Evolutionary conservation across 2,113 vertebrate species (phyloP).

Genomic region (Pantherophis guttatus): DNA sequence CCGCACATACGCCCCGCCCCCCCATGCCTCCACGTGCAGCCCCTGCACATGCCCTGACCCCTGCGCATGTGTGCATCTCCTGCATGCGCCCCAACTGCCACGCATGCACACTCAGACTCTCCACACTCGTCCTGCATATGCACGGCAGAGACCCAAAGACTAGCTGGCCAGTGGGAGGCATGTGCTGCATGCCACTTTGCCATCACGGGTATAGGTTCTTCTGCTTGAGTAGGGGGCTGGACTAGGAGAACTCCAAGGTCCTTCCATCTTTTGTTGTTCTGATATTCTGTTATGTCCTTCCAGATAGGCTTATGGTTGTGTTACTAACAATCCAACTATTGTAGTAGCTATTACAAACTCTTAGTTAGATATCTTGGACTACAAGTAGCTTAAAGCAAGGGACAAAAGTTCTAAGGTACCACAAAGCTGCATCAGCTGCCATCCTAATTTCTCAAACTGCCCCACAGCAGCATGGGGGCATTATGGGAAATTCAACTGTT

Average conservation of each 20-base stretch:
- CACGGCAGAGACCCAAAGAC: too few species aligned
- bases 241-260: neutral
- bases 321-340: neutral
- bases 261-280: neutral
- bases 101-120: too few species aligned
- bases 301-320: neutral
- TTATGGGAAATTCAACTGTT: neutral
- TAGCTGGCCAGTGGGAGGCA: too few species aligned
- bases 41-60: too few species aligned
- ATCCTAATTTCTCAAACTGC: neutral
- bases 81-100: too few species aligned
- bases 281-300: neutral
- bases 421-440: neutral
- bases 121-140: too few species aligned
- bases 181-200: too few species aligned
- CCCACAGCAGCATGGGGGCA: neutral
- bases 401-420: neutral
- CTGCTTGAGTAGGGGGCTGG: too few species aligned
- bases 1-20: too few species aligned
- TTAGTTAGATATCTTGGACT: too few species aligned
- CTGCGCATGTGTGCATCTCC: too few species aligned
- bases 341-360: neutral
- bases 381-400: neutral
- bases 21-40: too few species aligned
- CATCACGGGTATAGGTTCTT: neutral